Conservation (phyloP, 2,888 invertebrate species). For the Rhagophthalmus giganteus region DNA sequence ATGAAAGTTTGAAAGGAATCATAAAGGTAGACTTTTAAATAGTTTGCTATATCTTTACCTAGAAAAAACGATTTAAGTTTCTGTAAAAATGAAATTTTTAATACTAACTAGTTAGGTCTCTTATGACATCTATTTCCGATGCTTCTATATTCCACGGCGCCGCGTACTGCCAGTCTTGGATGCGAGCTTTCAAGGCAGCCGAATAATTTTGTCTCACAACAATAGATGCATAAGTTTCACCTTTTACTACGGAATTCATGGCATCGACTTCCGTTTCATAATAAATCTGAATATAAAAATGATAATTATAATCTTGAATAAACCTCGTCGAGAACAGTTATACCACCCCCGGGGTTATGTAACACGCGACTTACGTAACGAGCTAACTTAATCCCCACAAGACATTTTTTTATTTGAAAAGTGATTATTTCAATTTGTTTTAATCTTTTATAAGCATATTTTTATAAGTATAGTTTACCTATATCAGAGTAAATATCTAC, state of each 20-base stretch:
- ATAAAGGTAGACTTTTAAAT: conserved; percentile 74
- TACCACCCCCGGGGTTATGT: too few relatives aligned
- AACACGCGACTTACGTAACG: too few relatives aligned
- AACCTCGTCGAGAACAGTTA: too few relatives aligned
- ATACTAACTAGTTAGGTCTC: conserved; percentile 83
- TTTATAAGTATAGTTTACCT: too few relatives aligned
- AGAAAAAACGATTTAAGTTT: conserved; percentile 38
- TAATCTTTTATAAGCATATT: too few relatives aligned
- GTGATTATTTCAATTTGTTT: too few relatives aligned
- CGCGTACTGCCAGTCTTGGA: conserved; percentile 33
- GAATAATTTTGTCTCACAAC: conserved; percentile 79
- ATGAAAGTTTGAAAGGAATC: conserved; percentile 75
- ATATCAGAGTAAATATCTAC: too few relatives aligned
- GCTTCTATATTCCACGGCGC: conserved; percentile 58
- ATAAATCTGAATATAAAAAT: conserved; percentile 5
- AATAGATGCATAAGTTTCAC: conserved; percentile 77
- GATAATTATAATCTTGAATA: background rate
- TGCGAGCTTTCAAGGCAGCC: conserved; percentile 61
- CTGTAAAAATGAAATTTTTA: background rate
- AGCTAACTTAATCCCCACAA: too few relatives aligned
- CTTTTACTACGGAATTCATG: conserved; percentile 66
- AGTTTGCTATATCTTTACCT: conserved; percentile 90
- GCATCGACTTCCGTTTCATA: conserved; percentile 61
- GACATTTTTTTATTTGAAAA: too few relatives aligned
- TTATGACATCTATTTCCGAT: conserved; percentile 70